A percentile compares a stretch with the other conserved stretches of the same genome.
Conservation (phyloP, 2,888 invertebrate genomes). For the Apodemia zela region DNA sequence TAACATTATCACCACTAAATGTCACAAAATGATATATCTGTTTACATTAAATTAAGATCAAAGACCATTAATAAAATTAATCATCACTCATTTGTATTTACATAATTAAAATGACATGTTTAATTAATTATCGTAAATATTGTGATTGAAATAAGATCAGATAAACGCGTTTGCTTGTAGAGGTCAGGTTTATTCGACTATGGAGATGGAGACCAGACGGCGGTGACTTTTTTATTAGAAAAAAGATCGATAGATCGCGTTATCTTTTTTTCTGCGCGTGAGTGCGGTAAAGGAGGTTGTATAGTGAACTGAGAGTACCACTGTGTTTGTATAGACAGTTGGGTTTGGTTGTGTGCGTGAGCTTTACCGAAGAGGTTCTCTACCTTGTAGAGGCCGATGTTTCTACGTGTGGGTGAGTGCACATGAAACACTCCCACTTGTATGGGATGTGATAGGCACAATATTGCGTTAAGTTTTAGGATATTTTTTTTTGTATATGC, state of each 20-base stretch:
- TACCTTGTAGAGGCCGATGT: slow-evolving; percentile 35
- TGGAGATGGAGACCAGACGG: slow-evolving; percentile 56
- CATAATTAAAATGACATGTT: slow-evolving; percentile 75
- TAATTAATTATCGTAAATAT: slow-evolving; percentile 76
- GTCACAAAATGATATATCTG: slow-evolving; percentile 64
- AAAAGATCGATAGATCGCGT: slow-evolving; percentile 79
- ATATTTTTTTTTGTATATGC: slow-evolving; percentile 17
- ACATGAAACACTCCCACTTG: slow-evolving; percentile 66
- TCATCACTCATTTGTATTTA: slow-evolving; percentile 67
- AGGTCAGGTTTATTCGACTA: slow-evolving; percentile 68
- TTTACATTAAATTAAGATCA: slow-evolving; percentile 71
- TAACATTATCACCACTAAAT: slow-evolving; percentile 61
- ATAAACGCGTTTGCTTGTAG: slow-evolving; percentile 65
- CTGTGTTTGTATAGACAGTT: slow-evolving; percentile 69
- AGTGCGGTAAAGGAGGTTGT: slow-evolving; percentile 79
- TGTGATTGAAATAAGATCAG: slow-evolving; percentile 54
- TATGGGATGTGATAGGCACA: slow-evolving; percentile 24
- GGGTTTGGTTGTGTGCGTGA: slow-evolving; percentile 58
- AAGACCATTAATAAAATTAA: slow-evolving; percentile 69
- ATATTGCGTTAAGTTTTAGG: slow-evolving; percentile 23
- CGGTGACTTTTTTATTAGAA: slow-evolving; percentile 66
- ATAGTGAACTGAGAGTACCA: slow-evolving; percentile 73
- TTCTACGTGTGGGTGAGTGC: slow-evolving; percentile 66
- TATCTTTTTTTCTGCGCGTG: slow-evolving; percentile 79
- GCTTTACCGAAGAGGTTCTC: slow-evolving; percentile 49